These are phyloP conservation scores for Anoura caudifer DNA, from an alignment of 2,113 vertebrate species.

Conservation along the genomic window DNA sequence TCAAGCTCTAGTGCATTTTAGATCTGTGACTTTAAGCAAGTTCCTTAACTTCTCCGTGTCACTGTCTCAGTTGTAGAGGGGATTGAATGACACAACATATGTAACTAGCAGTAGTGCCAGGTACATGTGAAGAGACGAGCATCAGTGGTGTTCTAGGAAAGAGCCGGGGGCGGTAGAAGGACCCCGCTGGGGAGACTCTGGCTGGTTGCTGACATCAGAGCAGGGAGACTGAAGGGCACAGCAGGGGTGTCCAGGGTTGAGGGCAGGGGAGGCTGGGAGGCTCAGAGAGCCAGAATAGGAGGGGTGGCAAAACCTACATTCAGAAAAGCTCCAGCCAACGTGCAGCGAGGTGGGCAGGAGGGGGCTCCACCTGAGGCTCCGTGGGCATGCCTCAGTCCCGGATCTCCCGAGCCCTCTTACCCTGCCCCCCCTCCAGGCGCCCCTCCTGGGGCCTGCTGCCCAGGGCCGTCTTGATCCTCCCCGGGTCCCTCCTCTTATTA, in stretches of 20 bases:
- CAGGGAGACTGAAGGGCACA: not conserved
- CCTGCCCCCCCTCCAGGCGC: too few species aligned
- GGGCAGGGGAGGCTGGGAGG: too few species aligned
- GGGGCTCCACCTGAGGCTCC: fast-evolving
- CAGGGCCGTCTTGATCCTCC: too few species aligned
- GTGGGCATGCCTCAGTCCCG: fast-evolving
- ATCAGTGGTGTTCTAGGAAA: not conserved
- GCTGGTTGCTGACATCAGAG: not conserved
- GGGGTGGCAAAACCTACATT: not conserved
- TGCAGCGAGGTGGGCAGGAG: not conserved
- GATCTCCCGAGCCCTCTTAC: too few species aligned
- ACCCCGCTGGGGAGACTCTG: not conserved
- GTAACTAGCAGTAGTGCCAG: not conserved
- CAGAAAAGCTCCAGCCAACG: not conserved
- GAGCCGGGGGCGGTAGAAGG: not conserved
- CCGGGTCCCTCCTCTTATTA: too few species aligned
- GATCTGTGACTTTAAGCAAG: not conserved
- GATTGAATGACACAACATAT: not conserved
- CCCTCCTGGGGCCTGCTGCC: too few species aligned
- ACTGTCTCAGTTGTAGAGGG: not conserved
- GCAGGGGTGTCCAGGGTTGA: not conserved
- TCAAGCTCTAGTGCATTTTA: not conserved
- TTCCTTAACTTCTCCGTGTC: not conserved
- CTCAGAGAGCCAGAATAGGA: not conserved
- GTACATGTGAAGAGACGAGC: not conserved